Evolutionary conservation across 2,888 invertebrate genomes (phyloP), one percentile per base, ranked within the genome.

Genomic region (Onchidella celtica): DNA sequence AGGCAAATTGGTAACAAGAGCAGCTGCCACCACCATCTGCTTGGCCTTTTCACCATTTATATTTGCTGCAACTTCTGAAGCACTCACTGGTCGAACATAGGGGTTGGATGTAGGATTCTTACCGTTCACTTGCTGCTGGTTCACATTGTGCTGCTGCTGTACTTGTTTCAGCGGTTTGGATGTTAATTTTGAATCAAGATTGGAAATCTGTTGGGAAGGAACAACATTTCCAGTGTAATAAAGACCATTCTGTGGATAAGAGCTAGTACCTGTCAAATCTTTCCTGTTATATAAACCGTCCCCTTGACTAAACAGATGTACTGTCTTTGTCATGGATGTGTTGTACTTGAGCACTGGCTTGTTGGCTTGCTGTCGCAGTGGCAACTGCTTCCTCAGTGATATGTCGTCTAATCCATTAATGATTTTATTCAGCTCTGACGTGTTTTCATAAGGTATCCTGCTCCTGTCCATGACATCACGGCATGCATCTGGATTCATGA

Each of bases 21-120:
- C 57, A 36, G 74, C 63, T 36, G 74, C 32, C 9, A 55, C 29
- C 24, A 82, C 27, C 59, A 68, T 66, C 34, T 59, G 73, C 24
- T 59, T 73, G 32, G 73, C 11, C 14, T 75, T 69, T 1, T 68
- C 75, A 29, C 69, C 14, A 24, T 61, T 38, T 9, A 81, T 68
- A 40, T 68, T 61, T 32, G 68, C 59, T 27, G 79, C 79, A 68
- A 89, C 87, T 75, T 92, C 91, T 83, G 89, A 90, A 81, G 92
- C 91, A 90, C 91, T 92, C 11, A 91, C 83, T 6, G 92, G 92
- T 73, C 90, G 86, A 27, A 88, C 85, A 83, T 90, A 91, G 0
- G 90, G 90, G 79, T 90, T 89, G 27, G 29, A 3, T 0, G 21
- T 55, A 14, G 27, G 27, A 2, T 29, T n/a, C 4, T 1, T 68